phyloP scores from a whole-genome alignment of 92 coral and sea anemone genomes.

The Hydrozoanthus gracilis region DNA sequence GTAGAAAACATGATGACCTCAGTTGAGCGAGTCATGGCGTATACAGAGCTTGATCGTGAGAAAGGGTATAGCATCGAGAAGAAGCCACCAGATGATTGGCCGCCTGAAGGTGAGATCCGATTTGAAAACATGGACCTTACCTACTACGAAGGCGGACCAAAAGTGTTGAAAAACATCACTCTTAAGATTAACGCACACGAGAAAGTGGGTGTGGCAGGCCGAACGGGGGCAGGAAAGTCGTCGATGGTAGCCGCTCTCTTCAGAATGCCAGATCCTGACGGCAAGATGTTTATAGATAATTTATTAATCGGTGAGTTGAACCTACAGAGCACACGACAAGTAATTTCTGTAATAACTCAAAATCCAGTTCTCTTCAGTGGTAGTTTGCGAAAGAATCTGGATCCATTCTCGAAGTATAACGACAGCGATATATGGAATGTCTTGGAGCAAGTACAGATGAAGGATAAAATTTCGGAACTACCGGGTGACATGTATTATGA shows the following conservation, averaged over 20 bases:
- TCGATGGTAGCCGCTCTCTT: conserved; percentile 92
- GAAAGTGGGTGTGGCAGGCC: conserved; percentile 94
- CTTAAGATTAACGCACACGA: conserved; percentile 72
- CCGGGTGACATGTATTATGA: conserved; percentile 78
- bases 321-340: conserved; percentile 85
- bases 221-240: conserved; percentile 99
- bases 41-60: conserved; percentile 86
- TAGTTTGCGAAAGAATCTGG: conserved; percentile 77
- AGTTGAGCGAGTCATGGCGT: conserved; percentile 89
- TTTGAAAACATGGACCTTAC: conserved; percentile 84
- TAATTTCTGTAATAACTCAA: conserved; percentile 87
- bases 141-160: conserved; percentile 92
- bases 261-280: conserved; percentile 92
- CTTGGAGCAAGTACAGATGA: conserved; percentile 92
- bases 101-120: conserved; percentile 80
- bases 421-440: conserved; percentile 85
- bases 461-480: conserved; percentile 72
- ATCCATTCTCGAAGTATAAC: conserved; percentile 81
- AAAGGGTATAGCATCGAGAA: conserved; percentile 71
- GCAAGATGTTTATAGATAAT: conserved; percentile 81
- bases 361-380: conserved; percentile 90
- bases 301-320: conserved; percentile 68
- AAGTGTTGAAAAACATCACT: conserved; percentile 67
- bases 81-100: conserved; percentile 89
- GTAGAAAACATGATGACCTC: conserved; percentile 97